Evolutionary conservation across 2,888 invertebrate species (phyloP).

Genomic region (Trissolcus brochymenae): DNA sequence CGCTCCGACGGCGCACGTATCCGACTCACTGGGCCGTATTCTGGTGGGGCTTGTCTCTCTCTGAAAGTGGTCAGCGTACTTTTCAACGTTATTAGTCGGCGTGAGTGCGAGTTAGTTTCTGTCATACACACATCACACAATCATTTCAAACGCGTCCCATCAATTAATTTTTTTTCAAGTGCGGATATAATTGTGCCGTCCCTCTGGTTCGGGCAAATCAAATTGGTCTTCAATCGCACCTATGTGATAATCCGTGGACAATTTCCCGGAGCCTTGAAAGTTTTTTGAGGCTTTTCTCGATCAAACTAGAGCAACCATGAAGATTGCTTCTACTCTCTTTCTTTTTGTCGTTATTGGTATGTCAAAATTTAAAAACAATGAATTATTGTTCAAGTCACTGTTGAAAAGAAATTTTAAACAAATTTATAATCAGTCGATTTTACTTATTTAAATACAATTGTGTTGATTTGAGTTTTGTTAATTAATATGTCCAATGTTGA

Average conservation of each 20-base stretch:
- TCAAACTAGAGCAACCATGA: slow-evolving; percentile 64
- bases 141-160: neutral
- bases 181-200: no score
- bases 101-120: slow-evolving; percentile 64
- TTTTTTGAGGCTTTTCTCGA: slow-evolving; percentile 22
- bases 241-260: neutral
- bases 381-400: neutral
- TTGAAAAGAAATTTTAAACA: no score
- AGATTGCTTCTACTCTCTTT: slow-evolving; percentile 70
- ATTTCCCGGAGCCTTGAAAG: slow-evolving; percentile 4
- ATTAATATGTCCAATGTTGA: no score
- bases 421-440: no score
- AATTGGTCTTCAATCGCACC: no score
- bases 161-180: neutral
- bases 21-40: slow-evolving; percentile 58
- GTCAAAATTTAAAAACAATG: slow-evolving; percentile 49
- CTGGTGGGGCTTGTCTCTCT: slow-evolving; percentile 60
- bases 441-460: no score
- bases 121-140: slow-evolving; percentile 59
- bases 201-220: no score
- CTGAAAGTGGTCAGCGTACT: slow-evolving; percentile 69
- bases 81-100: slow-evolving; percentile 71
- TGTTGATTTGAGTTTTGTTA: no score
- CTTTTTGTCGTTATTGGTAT: slow-evolving; percentile 72
- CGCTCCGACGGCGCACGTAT: slow-evolving; percentile 37